Conservation (phyloP, 30 jellyfish, hydroid and myxozoan species). For the Chironex yamaguchii region DNA sequence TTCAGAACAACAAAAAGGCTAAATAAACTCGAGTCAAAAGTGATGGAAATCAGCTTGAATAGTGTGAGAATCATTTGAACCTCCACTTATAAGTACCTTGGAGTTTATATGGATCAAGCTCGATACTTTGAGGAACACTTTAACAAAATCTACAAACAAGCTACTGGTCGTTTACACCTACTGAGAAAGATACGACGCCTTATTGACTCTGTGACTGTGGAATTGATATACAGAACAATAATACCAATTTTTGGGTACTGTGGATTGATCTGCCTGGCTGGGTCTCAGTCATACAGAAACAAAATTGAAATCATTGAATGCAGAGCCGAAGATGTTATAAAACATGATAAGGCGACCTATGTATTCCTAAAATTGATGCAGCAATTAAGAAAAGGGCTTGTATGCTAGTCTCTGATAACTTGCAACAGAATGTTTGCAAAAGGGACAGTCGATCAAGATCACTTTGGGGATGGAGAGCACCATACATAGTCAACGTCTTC, state of each 20-base stretch:
- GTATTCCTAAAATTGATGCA: constrained; percentile 49
- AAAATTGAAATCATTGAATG: constrained; percentile 47
- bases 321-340: constrained; percentile 16
- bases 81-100: constrained; percentile 57
- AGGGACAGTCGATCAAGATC: too few relatives aligned
- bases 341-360: constrained; percentile 21
- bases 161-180: constrained; percentile 47
- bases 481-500: too few relatives aligned
- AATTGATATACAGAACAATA: constrained; percentile 14
- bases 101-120: constrained; percentile 44
- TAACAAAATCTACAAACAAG: constrained; percentile 38
- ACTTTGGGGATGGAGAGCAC: too few relatives aligned
- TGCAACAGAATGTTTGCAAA: too few relatives aligned
- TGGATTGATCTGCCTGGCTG: constrained; percentile 29
- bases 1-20: constrained; percentile 49
- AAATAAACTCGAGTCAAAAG: constrained; percentile 23
- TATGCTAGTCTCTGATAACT: too few relatives aligned
- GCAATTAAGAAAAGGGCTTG: constrained; percentile 50
- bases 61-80: constrained; percentile 43
- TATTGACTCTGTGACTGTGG: constrained; percentile 55
- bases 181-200: constrained; percentile 51
- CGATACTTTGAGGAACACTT: constrained; percentile 42
- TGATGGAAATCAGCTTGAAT: constrained; percentile 37
- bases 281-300: constrained; percentile 32
- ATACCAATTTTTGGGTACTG: constrained; percentile 41